phyloP scores from a whole-genome alignment of 2,888 invertebrate genomes.

The Zaprionus obscuricornis region DNA sequence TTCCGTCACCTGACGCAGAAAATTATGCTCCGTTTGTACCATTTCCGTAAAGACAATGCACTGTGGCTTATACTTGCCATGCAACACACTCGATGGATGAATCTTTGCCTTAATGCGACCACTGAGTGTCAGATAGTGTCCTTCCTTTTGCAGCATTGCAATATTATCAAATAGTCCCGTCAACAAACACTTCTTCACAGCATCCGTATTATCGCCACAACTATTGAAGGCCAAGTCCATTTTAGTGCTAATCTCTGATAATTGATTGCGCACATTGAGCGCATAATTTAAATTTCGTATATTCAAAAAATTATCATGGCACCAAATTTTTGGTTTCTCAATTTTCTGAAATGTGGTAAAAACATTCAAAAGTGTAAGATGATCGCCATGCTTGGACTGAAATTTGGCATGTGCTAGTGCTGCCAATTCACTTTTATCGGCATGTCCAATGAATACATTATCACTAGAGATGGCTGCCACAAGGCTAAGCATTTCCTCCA shows the following conservation, averaged over 20 bases:
- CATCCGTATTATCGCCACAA: slow-evolving; percentile 87
- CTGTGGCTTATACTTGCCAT: slow-evolving; percentile 86
- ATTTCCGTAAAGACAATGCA: slow-evolving; percentile 93
- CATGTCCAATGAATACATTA: slow-evolving; percentile 89
- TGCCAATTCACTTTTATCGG: slow-evolving; percentile 90
- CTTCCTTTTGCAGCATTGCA: slow-evolving; percentile 91
- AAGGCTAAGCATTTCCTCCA: slow-evolving; percentile 92
- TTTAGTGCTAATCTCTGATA: slow-evolving; percentile 88
- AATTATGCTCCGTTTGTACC: slow-evolving; percentile 92
- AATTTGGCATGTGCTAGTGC: slow-evolving; percentile 90
- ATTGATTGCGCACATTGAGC: slow-evolving; percentile 90
- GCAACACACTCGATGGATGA: slow-evolving; percentile 92
- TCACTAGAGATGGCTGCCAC: slow-evolving; percentile 95
- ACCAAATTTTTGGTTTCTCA: slow-evolving; percentile 91
- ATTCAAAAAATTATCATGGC: slow-evolving; percentile 94
- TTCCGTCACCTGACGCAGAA: slow-evolving; percentile 90
- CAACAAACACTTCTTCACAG: slow-evolving; percentile 90
- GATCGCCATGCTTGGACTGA: slow-evolving; percentile 94
- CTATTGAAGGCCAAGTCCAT: slow-evolving; percentile 86
- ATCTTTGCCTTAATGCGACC: slow-evolving; percentile 88
- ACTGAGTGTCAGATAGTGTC: slow-evolving; percentile 88
- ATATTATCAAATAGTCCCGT: slow-evolving; percentile 93
- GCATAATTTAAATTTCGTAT: slow-evolving; percentile 92
- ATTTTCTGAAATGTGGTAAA: slow-evolving; percentile 90
- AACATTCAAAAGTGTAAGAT: slow-evolving; percentile 94